Conservation (phyloP, 2,113 vertebrate species). For the Promerops cafer region DNA sequence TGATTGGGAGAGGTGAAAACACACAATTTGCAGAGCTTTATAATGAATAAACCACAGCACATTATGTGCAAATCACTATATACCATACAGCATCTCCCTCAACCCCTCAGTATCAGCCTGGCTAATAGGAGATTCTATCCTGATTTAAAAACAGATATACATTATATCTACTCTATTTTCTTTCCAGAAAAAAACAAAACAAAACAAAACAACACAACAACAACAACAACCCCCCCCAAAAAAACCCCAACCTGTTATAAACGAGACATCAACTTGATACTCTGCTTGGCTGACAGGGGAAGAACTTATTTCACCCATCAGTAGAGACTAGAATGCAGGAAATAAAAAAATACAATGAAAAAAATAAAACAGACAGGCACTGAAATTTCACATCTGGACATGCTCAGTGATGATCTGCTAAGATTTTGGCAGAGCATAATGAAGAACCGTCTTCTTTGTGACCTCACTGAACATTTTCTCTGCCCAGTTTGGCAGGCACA, state of each 20-base stretch:
- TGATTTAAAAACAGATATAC: not conserved
- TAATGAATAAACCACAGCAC: not conserved
- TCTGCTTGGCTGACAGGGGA: not conserved
- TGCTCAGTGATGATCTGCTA: conserved; percentile 15
- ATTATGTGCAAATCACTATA: not conserved
- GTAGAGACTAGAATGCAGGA: not conserved
- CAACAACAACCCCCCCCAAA: not conserved
- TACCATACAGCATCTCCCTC: not conserved
- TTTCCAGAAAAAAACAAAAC: not conserved
- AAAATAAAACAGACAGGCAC: conserved; percentile 5
- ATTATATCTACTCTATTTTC: not conserved
- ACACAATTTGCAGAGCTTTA: not conserved
- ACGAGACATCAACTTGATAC: not conserved
- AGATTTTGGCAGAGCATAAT: conserved; percentile 30
- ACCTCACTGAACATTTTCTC: conserved; percentile 33
- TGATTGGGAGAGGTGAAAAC: not conserved
- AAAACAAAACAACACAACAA: not conserved
- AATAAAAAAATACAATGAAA: conserved; percentile 1
- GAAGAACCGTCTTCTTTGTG: conserved; percentile 28
- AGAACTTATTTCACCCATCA: conserved; percentile 50
- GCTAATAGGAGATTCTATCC: not conserved
- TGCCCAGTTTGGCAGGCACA: conserved; percentile 46
- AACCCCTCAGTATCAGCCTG: not conserved
- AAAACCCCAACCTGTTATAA: not conserved
- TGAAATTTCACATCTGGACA: conserved; percentile 36